Evolutionary conservation across 2,888 invertebrate species (phyloP).

Genomic region (Chromoteleia sp.): DNA sequence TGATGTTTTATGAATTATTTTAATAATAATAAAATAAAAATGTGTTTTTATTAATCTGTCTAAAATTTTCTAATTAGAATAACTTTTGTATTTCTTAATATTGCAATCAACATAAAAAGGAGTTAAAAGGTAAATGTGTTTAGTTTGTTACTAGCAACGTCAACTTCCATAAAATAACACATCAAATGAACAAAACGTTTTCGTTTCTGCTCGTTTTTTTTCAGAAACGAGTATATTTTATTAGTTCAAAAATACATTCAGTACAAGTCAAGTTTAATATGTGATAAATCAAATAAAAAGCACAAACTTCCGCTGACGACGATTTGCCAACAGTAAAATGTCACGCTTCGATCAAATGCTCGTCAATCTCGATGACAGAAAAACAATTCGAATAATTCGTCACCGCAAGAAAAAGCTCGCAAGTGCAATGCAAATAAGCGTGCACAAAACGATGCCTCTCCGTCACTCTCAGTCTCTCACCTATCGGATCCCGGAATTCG

Average conservation of each 20-base stretch:
- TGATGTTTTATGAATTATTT: no score
- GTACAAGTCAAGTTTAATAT: constrained; percentile 4
- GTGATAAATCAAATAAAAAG: constrained; percentile 5
- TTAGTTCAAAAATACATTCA: constrained; percentile 21
- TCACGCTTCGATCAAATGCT: constrained; percentile 9
- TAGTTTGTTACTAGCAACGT: neutral
- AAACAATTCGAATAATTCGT: constrained; percentile 8
- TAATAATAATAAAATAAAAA: no score
- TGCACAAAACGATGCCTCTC: constrained; percentile 25
- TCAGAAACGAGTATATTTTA: neutral
- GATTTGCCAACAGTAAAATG: neutral
- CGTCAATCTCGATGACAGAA: constrained; percentile 12
- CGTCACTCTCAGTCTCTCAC: constrained; percentile 55
- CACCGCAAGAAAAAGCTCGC: constrained; percentile 40
- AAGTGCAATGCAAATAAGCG: constrained; percentile 47
- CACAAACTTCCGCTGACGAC: neutral
- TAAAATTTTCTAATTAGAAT: no score
- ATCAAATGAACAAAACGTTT: neutral
- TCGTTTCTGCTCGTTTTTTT: neutral
- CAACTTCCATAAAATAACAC: neutral
- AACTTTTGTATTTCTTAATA: no score
- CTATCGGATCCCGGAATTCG: constrained; percentile 51
- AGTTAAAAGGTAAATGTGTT: neutral
- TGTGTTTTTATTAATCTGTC: no score
- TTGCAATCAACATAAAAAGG: no score